Evolutionary conservation across 2,888 invertebrate species (phyloP), one percentile per base, ranked within the genome.

Genomic region (Diadromus collaris): DNA sequence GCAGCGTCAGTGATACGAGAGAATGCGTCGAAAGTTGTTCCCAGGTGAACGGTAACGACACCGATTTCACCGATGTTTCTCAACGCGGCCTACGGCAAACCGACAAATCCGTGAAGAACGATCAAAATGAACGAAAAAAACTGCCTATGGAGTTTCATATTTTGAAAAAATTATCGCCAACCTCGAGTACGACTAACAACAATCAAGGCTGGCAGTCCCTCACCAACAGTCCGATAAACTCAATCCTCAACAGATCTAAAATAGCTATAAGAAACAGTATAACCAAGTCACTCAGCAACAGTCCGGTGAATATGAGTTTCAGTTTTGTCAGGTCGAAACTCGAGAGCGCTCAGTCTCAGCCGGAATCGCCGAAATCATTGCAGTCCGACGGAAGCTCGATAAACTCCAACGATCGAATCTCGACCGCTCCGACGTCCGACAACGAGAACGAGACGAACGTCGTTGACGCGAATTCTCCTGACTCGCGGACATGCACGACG

Each of bases 201-300:
- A 27, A 82, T 73, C 85, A 83, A n/a, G 83, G 85, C 41, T 86
- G 86, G 84, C 85, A 86, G 54, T 86, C 87, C 6, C 74, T 86
- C 13, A 83, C 86, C 9, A 85, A 86, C 54, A 88, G 85, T 82
- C 87, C 88, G 16, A 85, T 87, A n/a, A 87, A 87, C 73, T 87
- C 87, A 5, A 86, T 87, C 51, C 51, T 87, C n/a, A 84, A 82
- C 60, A 84, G 83, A 83, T 88, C 87, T 38, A 87, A 86, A 74
- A 81, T 84, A 24, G 86, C 86, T 51, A 80, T 87, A 9, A 85
- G 81, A 71, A 86, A 85, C 73, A 84, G 84, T 81, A 79, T 84
- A 27, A 88, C 90, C 1, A 90, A 88, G 63, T 89, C 90, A 0
- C 73, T 89, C 29, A 86, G 81, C 19, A 88, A 81, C 60, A 90